Percentiles rank a stretch among this genome's conserved stretches.
Conservation (phyloP, 1,140 invertebrate species). For the Oreohelix idahoensis region DNA sequence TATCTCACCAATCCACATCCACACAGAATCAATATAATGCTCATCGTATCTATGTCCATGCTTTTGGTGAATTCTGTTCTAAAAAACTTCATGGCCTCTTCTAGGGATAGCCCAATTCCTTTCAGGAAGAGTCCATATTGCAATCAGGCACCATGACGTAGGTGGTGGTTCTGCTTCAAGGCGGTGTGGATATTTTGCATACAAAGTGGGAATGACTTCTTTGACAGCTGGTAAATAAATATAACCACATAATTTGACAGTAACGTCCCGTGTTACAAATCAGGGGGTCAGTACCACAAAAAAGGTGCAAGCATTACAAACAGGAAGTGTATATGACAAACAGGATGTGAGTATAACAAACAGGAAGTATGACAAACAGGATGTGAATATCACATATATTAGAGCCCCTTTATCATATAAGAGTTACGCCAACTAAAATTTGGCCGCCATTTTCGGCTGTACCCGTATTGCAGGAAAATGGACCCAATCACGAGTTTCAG, state of each 20-base stretch:
- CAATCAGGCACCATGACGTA: conserved; percentile 91
- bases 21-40: too few species aligned
- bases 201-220: conserved; percentile 93
- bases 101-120: conserved; percentile 86
- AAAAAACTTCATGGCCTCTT: conserved; percentile 92
- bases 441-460: too few species aligned
- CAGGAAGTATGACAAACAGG: too few species aligned
- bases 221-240: conserved; percentile 77
- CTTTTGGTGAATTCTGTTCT: conserved; percentile 89
- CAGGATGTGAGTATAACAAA: too few species aligned
- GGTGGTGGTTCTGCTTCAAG: conserved; percentile 85
- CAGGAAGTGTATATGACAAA: too few species aligned
- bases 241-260: not conserved
- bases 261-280: not conserved
- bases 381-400: too few species aligned
- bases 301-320: too few species aligned
- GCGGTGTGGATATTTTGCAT: conserved; percentile 91
- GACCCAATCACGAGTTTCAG: too few species aligned
- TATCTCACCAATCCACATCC: too few species aligned
- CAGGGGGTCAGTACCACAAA: not conserved
- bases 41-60: conserved; percentile 86
- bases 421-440: too few species aligned
- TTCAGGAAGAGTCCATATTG: conserved; percentile 97
- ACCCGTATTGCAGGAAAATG: too few species aligned
- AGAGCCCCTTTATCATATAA: too few species aligned